Conservation (phyloP, 2,888 invertebrate species). For the Acleris cristana region DNA sequence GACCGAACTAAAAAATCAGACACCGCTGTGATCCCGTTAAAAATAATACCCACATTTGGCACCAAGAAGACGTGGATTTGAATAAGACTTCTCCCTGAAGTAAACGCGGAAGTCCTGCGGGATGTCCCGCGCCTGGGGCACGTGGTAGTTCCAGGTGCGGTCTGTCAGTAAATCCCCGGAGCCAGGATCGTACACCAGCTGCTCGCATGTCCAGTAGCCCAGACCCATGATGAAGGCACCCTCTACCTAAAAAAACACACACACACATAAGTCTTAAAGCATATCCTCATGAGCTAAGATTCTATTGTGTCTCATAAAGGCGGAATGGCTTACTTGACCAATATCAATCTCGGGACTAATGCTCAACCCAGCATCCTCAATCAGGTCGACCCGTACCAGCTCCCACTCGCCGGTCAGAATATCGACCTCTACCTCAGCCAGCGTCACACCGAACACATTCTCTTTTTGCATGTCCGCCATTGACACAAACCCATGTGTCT, state of each 20-base stretch:
- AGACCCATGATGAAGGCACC: slow-evolving; percentile 87
- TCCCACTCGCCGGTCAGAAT: slow-evolving; percentile 88
- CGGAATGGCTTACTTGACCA: slow-evolving; percentile 79
- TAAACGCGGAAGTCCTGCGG: slow-evolving; percentile 85
- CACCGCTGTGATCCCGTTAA: too few species aligned
- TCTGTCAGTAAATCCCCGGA: slow-evolving; percentile 85
- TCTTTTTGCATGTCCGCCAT: slow-evolving; percentile 54
- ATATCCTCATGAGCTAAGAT: too few species aligned
- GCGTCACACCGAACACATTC: slow-evolving; percentile 81
- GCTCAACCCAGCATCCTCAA: slow-evolving; percentile 87
- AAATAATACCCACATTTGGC: slow-evolving; percentile 68
- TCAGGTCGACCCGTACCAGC: slow-evolving; percentile 84
- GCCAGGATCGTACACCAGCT: slow-evolving; percentile 78
- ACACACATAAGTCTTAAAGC: neutral
- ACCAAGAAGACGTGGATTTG: slow-evolving; percentile 79
- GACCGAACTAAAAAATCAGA: too few species aligned
- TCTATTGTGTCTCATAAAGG: neutral
- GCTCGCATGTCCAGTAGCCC: slow-evolving; percentile 87
- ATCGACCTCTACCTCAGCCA: slow-evolving; percentile 89
- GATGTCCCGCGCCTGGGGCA: slow-evolving; percentile 86
- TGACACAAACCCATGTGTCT: slow-evolving; percentile 59
- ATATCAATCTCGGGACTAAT: slow-evolving; percentile 87
- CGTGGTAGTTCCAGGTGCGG: slow-evolving; percentile 87
- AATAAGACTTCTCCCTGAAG: slow-evolving; percentile 81
- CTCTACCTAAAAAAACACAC: slow-evolving; percentile 72